Percentiles rank a stretch among this genome's conserved stretches.
phyloP scores from a whole-genome alignment of 1,140 invertebrate species.

The Pseudachorutes palmiensis region DNA sequence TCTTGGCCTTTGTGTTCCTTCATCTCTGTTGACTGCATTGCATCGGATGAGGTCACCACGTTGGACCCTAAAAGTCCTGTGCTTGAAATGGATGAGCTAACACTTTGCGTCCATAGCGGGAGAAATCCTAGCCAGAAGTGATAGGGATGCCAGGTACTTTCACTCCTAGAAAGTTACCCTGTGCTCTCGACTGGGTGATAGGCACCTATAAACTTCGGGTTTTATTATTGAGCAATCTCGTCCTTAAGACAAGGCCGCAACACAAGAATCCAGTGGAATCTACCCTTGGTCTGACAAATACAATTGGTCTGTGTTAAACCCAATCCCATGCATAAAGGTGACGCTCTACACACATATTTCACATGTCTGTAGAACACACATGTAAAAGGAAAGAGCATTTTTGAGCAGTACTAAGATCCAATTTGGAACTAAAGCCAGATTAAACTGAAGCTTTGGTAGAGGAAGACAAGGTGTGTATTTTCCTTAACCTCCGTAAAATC shows the following conservation, averaged over 20 bases:
- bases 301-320: no score
- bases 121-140: not conserved
- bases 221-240: conserved; percentile 9
- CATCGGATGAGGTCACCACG: not conserved
- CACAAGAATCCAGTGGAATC: no score
- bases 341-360: no score
- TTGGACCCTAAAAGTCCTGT: not conserved
- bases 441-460: not conserved
- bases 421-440: not conserved
- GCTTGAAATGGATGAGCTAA: not conserved
- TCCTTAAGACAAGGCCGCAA: not conserved
- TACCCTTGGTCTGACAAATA: no score
- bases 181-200: not conserved
- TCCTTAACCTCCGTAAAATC: no score
- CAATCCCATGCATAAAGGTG: no score
- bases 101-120: not conserved
- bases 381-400: no score
- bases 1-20: no score
- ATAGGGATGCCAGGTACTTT: not conserved
- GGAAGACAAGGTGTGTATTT: no score
- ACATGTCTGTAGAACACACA: no score
- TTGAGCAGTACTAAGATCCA: not conserved
- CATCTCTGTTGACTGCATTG: not conserved
- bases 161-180: not conserved
- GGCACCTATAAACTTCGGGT: conserved; percentile 3